Evolutionary conservation across 2,888 invertebrate genomes (phyloP).

Genomic region (Brachyopa scutellaris): DNA sequence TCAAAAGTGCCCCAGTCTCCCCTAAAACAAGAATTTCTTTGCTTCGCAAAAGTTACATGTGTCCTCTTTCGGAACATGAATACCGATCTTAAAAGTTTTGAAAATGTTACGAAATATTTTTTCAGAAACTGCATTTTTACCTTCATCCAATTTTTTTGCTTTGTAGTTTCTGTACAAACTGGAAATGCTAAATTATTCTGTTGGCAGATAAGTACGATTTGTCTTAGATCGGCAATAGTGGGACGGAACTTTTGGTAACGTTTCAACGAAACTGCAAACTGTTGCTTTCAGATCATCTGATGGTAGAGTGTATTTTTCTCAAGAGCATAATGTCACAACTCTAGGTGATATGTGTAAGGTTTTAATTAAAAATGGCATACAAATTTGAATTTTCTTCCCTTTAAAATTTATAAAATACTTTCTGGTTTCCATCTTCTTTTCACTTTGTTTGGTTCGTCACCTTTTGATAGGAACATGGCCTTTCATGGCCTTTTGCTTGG

Average conservation of each 20-base stretch:
- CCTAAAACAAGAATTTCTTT: not conserved
- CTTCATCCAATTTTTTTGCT: not conserved
- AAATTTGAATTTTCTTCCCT: not conserved
- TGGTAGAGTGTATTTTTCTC: too few relatives aligned
- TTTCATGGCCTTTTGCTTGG: too few relatives aligned
- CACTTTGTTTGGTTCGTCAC: not conserved
- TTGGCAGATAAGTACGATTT: conserved; percentile 9
- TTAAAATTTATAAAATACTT: not conserved
- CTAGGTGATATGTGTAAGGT: not conserved
- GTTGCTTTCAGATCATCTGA: too few relatives aligned
- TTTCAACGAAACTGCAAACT: conserved; percentile 16
- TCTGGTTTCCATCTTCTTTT: not conserved
- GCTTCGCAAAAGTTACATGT: not conserved
- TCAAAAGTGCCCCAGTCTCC: too few relatives aligned
- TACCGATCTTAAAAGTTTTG: conserved; percentile 8
- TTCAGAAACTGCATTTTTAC: conserved; percentile 3
- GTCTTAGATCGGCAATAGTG: conserved; percentile 3
- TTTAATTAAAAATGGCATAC: not conserved
- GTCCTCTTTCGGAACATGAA: not conserved
- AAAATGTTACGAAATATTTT: conserved; percentile 4
- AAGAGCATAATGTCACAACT: conserved; percentile 13
- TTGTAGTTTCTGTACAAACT: conserved; percentile 10
- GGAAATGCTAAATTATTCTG: conserved; percentile 6
- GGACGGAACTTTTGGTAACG: conserved; percentile 8
- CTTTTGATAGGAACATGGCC: conserved; percentile 1